phyloP scores from a whole-genome alignment of 1,140 invertebrate genomes.

The Drosophila fuyamai region DNA sequence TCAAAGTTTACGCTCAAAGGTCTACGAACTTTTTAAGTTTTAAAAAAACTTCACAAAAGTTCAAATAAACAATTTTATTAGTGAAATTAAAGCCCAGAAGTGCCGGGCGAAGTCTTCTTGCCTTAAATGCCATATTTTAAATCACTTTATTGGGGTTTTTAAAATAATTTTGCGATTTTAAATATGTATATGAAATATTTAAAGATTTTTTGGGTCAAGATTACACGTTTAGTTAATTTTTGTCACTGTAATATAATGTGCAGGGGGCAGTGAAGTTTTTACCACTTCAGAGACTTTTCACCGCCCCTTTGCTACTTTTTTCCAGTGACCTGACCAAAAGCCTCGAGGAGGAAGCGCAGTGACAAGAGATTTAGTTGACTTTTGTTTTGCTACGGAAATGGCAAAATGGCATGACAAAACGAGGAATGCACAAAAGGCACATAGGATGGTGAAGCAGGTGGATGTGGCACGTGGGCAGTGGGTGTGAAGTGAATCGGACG shows the following conservation, averaged over 20 bases:
- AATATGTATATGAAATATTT: neutral
- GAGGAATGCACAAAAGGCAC: conserved; percentile 57
- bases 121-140: too few species aligned
- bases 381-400: conserved; percentile 64
- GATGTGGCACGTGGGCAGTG: conserved; percentile 9
- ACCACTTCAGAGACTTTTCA: conserved; percentile 26
- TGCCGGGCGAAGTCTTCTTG: too few species aligned
- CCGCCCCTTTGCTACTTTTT: conserved; percentile 7
- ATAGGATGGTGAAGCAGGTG: conserved; percentile 16
- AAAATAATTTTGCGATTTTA: neutral
- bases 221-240: neutral
- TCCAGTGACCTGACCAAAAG: conserved; percentile 46
- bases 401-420: conserved; percentile 67
- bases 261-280: conserved; percentile 13
- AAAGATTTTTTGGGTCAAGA: neutral
- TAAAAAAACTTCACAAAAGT: too few species aligned
- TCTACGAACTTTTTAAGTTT: too few species aligned
- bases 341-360: conserved; percentile 49
- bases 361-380: conserved; percentile 68
- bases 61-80: too few species aligned
- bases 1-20: too few species aligned
- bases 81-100: too few species aligned
- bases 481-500: conserved; percentile 44
- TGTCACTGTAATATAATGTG: neutral
- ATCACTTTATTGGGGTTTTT: too few species aligned